Base-by-base conservation (phyloP, 2,888 invertebrate genomes). In the Lasioglossum malachurum region DNA sequence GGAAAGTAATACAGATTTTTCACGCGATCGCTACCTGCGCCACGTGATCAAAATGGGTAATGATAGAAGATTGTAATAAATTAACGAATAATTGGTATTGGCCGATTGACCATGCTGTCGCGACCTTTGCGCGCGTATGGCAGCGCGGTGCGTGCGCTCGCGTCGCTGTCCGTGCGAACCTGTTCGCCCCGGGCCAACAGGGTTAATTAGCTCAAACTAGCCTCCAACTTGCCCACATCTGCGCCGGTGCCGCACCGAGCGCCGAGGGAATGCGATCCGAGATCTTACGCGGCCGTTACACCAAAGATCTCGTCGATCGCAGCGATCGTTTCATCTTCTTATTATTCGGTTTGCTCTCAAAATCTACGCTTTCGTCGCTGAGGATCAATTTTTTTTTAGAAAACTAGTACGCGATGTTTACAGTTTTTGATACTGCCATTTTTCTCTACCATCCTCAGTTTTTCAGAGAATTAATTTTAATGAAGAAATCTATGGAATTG, bases 61-160 rank as follows among this genome's bases (percentile, higher is more conserved):
- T 93, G 93, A 94, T 92, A 92, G 91, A 88, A 87, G 88, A 91
- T 91, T 94, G 92, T 93, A 92, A 93, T 94, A 93, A 94, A 94
- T 94, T 94, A 94, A 93, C 88, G 91, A 91, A 90, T 90, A 95
- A 95, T 94, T 94, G 93, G 92, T 93, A 94, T 93, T 91, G 93
- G 89, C 92, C 91, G 93, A 94, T 94, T 93, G 94, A 93, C 92
- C 93, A 91, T 86, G 82, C 88, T 92, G 91, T 83, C 91, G 83
- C 91, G 94, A 93, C 93, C 94, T 93, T 88, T 91, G 81, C 78
- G 74, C 82, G 78, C 75, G 57, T 69, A 57, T 27, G 41, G 19
- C 41, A 60, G 57, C 69, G 41, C 78, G 73, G 44, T 86, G 78
- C 74, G 73, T 80, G 87, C 85, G 86, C 41, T 84, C 75, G 72